Evolutionary conservation across 2,888 invertebrate genomes (phyloP), one percentile per base, ranked within the genome.

Genomic region (Agonopterix alstromeriana): DNA sequence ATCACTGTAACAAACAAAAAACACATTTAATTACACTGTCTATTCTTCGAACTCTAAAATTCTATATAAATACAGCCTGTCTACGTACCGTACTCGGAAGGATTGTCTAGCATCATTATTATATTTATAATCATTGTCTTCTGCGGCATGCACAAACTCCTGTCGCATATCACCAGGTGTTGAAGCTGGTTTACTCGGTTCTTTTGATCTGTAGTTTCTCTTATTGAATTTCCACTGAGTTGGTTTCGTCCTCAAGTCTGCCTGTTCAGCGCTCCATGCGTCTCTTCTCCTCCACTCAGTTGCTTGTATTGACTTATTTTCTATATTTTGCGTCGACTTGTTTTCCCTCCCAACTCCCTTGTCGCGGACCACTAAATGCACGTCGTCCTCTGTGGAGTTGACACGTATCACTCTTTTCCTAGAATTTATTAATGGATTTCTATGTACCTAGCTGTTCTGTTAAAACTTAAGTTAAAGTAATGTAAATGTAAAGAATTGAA

Each of bases 251-350:
- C 92, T 90, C 72, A 90, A 86, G 82, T 92, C 92, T 69, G 90
- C 82, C 67, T 91, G 92, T 76, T 95, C 95, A 41, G 95, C 95
- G 67, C 95, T 95, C 96, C 96, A 96, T 35, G 96, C 96, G 90
- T 96, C 95, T 70, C 94, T 91, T 72, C 93, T 89, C 67, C 93
- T 92, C 94, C 94, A 94, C 73, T 94, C 94, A 55, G 92, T 93
- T 63, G 92, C 92, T 90, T 93, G 93, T 75, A 94, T 91, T 65
- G 93, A 92, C 84, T 94, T 94, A 90, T 92, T 93, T 88, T 93
- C 85, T 82, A 82, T 67, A 80, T 86, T 93, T 91, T 94, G 94
- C 77, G 92, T 93, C 75, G 93, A 92, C 90, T 94, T 94, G 90
- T 92, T 93, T 89, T 93, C 93, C 82, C 90, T 92, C 73, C 91